phyloP scores from a whole-genome alignment of 2,888 invertebrate species.

The Mycalesis mineus region DNA sequence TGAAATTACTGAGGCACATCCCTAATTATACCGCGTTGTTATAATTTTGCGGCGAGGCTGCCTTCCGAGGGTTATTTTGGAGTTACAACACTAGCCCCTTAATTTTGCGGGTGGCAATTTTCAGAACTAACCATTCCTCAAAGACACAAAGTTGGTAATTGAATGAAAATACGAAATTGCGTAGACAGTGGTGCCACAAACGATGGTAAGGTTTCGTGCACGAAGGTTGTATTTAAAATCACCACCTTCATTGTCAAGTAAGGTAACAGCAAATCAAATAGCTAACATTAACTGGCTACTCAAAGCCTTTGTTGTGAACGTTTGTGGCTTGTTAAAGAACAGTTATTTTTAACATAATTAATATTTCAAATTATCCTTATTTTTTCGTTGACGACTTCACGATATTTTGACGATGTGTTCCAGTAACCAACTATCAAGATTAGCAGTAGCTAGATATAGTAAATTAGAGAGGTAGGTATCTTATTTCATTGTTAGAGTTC shows the following conservation, averaged over 20 bases:
- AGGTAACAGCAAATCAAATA: slow-evolving; percentile 65
- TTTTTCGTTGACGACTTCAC: slow-evolving; percentile 27
- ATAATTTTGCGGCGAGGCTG: slow-evolving; percentile 62
- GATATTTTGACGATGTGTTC: slow-evolving; percentile 10
- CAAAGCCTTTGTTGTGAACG: slow-evolving; percentile 41
- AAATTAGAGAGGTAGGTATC: too few relatives aligned
- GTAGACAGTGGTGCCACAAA: neutral
- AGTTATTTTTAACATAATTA: slow-evolving; percentile 35
- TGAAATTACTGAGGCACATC: slow-evolving; percentile 58
- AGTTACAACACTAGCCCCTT: neutral
- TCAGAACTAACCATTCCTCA: neutral
- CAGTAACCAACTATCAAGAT: too few relatives aligned
- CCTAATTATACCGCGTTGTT: slow-evolving; percentile 68
- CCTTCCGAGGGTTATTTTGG: slow-evolving; percentile 38
- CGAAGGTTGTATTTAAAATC: slow-evolving; percentile 38
- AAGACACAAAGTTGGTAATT: neutral
- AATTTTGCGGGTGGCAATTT: neutral
- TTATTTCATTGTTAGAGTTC: too few relatives aligned
- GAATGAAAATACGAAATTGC: neutral
- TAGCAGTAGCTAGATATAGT: too few relatives aligned
- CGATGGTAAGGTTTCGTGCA: neutral
- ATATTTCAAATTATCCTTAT: slow-evolving; percentile 47
- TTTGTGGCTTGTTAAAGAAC: slow-evolving; percentile 45
- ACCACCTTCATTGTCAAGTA: slow-evolving; percentile 57
- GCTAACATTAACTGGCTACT: slow-evolving; percentile 41